phyloP scores from a whole-genome alignment of 2,113 vertebrate genomes.

The Nematolebias whitei region DNA sequence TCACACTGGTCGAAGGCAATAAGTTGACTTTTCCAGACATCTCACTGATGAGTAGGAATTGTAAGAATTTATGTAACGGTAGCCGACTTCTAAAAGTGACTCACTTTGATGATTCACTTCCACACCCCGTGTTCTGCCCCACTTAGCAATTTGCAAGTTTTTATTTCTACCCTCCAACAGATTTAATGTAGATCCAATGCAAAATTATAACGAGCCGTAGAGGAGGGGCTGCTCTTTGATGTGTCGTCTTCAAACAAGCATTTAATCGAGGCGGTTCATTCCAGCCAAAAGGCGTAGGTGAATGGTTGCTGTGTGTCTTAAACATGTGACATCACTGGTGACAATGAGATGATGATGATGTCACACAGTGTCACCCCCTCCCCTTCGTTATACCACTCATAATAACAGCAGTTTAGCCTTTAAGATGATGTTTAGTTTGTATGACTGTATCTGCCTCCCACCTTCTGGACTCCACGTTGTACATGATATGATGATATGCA shows the following conservation, averaged over 20 bases:
- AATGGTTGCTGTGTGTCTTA: conserved; percentile 3
- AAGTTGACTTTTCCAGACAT: conserved; percentile 6
- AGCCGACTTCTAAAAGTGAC: conserved; percentile 11
- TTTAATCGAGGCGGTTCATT: conserved; percentile 32
- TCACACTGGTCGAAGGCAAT: not conserved
- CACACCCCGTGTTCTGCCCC: conserved; percentile 1
- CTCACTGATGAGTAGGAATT: conserved; percentile 1
- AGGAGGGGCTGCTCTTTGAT: conserved; percentile 28
- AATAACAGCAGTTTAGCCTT: conserved; percentile 5
- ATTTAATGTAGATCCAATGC: conserved; percentile 33
- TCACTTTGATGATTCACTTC: conserved; percentile 15
- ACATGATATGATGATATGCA: not conserved
- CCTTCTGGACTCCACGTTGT: conserved; percentile 9
- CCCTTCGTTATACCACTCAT: not conserved
- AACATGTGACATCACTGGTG: conserved; percentile 10
- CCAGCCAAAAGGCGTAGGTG: conserved; percentile 18
- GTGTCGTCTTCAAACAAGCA: conserved; percentile 37
- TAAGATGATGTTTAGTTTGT: not conserved
- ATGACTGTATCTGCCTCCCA: conserved; percentile 1
- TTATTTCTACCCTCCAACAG: not conserved
- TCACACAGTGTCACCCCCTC: conserved; percentile 2
- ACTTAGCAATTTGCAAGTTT: conserved; percentile 1
- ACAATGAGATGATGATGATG: conserved; percentile 22
- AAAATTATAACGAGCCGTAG: conserved; percentile 17
- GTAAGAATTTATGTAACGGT: not conserved